Evolutionary conservation across 2,797 vertebrate genomes (phyloP), one percentile per base, ranked within the genome.

Genomic region (Hylomyscus alleni): DNA sequence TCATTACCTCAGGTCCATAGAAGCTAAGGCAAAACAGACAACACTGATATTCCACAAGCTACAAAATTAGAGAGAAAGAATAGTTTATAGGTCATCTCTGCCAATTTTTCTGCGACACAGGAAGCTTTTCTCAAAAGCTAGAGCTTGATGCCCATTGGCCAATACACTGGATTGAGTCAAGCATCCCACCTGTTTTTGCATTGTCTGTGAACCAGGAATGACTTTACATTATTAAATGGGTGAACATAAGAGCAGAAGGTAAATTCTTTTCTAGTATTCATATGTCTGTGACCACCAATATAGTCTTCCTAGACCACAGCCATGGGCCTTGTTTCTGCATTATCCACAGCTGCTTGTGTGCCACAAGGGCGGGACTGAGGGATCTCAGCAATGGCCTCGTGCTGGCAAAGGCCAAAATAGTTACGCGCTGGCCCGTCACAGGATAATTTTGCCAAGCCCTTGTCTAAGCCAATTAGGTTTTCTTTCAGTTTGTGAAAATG

Each of bases 401-500:
- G 40, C 75, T 24, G 6, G 60, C 77, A 92, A 72, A 92, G 37
- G 67, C 40, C 37, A 20, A 92, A 96, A 88, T 94, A 90, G 93
- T 97, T 89, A 92, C 78, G 47, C 72, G 80, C 75, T 83, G 50
- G 67, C 54, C 67, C 87, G 95, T 77, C n/a, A 72, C 26, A 56
- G 58, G 81, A 91, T 87, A 84, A 91, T 91, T 94, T 86, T 83
- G 83, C 96, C 89, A 95, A 89, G 62, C 15, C 67, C 82, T 94
- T 93, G 56, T 95, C 95, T 95, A 92, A 72, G 60, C 47, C 89
- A 95, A 93, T 96, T 93, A 87, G 34, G 37, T 89, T 94, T 96
- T 87, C 96, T 93, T 95, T 89, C 78, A 47, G 52, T 94, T 60
- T 97, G 91, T 90, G 87, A 96, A 96, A 96, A 19, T 85, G 73